phyloP scores from a whole-genome alignment of 2,888 invertebrate genomes.

The Schrankia costaestrigalis region DNA sequence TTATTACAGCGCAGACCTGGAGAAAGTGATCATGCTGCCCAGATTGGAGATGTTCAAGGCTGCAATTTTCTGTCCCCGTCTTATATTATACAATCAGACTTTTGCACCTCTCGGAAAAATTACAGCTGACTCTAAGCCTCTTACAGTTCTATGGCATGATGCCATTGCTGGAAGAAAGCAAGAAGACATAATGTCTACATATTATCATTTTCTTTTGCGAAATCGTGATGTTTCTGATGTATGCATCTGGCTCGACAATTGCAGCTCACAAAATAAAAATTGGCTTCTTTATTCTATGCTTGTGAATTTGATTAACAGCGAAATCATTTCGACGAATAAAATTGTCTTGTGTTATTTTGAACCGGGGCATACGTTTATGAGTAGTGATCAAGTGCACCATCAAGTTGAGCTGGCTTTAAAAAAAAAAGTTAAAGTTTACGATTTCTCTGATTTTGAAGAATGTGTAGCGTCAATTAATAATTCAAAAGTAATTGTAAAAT shows the following conservation, averaged over 20 bases:
- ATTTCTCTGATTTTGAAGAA: conserved; percentile 24
- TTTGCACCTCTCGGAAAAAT: conserved; percentile 13
- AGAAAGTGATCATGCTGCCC: conserved; percentile 10
- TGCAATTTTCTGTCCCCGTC: conserved; percentile 1
- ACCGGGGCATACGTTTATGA: conserved; percentile 32
- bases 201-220: conserved; percentile 17
- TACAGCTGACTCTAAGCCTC: conserved; percentile 6
- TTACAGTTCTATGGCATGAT: conserved; percentile 15
- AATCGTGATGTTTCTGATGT: conserved; percentile 13
- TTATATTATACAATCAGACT: conserved; percentile 7
- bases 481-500: conserved; percentile 14
- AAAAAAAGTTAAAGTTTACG: conserved; percentile 20
- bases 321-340: conserved; percentile 14
- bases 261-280: conserved; percentile 28
- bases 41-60: conserved; percentile 1
- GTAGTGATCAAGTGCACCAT: conserved; percentile 25
- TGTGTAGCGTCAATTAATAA: conserved; percentile 18
- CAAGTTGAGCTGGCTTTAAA: conserved; percentile 23
- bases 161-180: conserved; percentile 12
- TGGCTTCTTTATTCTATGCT: conserved; percentile 22
- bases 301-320: conserved; percentile 21
- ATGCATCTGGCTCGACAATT: conserved; percentile 25
- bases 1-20: conserved; percentile 7
- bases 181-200: conserved; percentile 3
- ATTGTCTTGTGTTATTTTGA: conserved; percentile 22